These are phyloP conservation scores for Plusia festucae DNA, from an alignment of 2,888 invertebrate genomes.

Conservation along the genomic window DNA sequence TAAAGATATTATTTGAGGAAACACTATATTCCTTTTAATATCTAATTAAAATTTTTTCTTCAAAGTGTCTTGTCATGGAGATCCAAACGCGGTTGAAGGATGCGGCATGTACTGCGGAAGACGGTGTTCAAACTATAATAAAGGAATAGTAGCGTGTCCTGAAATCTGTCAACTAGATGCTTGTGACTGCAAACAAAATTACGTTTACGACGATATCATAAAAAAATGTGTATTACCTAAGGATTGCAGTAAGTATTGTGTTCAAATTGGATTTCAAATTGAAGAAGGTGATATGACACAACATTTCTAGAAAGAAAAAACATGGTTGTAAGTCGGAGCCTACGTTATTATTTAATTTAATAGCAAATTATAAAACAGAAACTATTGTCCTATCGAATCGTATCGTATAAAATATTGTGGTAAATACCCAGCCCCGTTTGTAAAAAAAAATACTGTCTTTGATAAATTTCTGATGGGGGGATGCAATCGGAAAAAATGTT, in stretches of 20 bases:
- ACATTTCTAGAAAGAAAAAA: no score
- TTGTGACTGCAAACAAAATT: slow-evolving; percentile 52
- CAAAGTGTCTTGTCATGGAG: slow-evolving; percentile 54
- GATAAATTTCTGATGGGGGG: slow-evolving; percentile 29
- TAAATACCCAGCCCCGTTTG: slow-evolving; percentile 26
- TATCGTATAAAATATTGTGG: no score
- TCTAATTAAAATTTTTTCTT: not conserved
- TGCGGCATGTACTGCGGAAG: slow-evolving; percentile 46
- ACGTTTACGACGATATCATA: slow-evolving; percentile 42
- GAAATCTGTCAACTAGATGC: slow-evolving; percentile 19
- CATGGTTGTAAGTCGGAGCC: no score
- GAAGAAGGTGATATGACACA: no score
- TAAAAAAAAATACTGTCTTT: slow-evolving; percentile 26
- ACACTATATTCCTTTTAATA: not conserved
- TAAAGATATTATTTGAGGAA: not conserved
- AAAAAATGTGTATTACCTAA: slow-evolving; percentile 36
- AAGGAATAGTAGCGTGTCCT: slow-evolving; percentile 22
- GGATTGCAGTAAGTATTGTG: slow-evolving; percentile 53
- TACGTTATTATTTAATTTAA: not conserved
- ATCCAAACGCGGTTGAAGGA: slow-evolving; percentile 42
- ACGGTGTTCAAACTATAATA: slow-evolving; percentile 43
- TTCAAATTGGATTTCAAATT: not conserved
- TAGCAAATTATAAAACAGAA: no score
- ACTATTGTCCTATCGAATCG: no score
- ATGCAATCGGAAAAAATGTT: slow-evolving; percentile 25